Evolutionary conservation across 2,888 invertebrate genomes (phyloP), one percentile per base, ranked within the genome.

Genomic region (Drosophila pseudotalamancana): DNA sequence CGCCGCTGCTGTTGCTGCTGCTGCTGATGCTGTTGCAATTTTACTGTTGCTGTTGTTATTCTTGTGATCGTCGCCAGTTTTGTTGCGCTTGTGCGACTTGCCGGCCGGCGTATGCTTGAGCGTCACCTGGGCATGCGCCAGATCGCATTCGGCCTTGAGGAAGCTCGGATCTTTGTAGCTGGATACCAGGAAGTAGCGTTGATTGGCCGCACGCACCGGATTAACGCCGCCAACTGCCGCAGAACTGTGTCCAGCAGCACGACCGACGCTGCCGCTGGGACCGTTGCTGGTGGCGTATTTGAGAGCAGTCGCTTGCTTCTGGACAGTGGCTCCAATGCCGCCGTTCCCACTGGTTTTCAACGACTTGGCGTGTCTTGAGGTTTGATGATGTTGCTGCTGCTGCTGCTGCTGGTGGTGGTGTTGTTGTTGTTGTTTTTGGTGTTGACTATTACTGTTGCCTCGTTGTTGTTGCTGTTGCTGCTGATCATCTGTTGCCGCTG

Each of bases 131-230:
- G 90, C 89, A 55, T 90, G 89, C 6, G 91, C 91, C 73, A 91
- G 72, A 55, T 91, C 90, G 72, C 90, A 91, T 72, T 91, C 91
- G 53, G 82, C 88, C 72, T 90, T 90, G 0, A 91, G 83, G 59
- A 91, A 91, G 54, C 89, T 88, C 53, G 89, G 87, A 83, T 91
- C 90, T 75, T 89, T 90, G 69, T 86, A 91, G 27, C 84, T 85
- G 50, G 89, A 81, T 1, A 88, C 73, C 45, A 91, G 71, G 45
- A 90, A 91, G 65, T 87, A 91, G 8, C 83, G 74, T 55, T 88
- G 84, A 76, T 90, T 90, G 43, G 88, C 89, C 34, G 79, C 75
- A 55, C 90, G 81, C 31, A 89, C 90, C 0, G 90, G 77, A 77
- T 90, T 90, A 9, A 51, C 61, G 19, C 46, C 49, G 45, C 53